Percentiles rank a stretch among this genome's conserved stretches.
Evolutionary conservation across 2,113 vertebrate species (phyloP).

Genomic region (Periophthalmodon schlosseri): DNA sequence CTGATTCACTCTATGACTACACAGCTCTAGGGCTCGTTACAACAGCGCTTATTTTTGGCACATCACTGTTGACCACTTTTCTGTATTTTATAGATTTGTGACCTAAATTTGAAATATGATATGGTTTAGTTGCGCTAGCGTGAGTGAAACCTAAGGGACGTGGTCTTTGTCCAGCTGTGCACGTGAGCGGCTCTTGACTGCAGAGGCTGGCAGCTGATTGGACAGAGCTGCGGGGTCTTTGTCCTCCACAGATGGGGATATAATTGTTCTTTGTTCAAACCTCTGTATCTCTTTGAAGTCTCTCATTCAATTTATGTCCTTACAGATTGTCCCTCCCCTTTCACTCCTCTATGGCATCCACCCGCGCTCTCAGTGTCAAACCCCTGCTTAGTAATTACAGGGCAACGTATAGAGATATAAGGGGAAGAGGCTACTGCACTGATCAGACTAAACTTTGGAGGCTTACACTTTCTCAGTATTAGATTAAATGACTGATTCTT

Average conservation of each 20-base stretch:
- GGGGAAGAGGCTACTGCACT: conserved; percentile 7
- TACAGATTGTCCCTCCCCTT: conserved; percentile 44
- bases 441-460: neutral
- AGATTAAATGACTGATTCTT: conserved; percentile 31
- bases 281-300: conserved; percentile 71
- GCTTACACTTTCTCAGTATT: neutral
- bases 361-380: conserved; percentile 35
- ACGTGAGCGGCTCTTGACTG: conserved; percentile 61
- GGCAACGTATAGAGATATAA: conserved; percentile 34
- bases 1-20: neutral
- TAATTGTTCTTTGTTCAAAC: conserved; percentile 71
- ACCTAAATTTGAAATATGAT: neutral
- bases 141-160: neutral
- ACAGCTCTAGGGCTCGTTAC: too few relatives aligned
- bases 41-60: too few relatives aligned
- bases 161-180: conserved; percentile 1
- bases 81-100: neutral
- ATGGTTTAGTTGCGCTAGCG: neutral
- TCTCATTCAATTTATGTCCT: conserved; percentile 67
- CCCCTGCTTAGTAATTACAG: conserved; percentile 49
- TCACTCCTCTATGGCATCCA: conserved; percentile 31
- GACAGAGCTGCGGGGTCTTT: conserved; percentile 64
- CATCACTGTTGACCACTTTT: too few relatives aligned
- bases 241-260: conserved; percentile 65
- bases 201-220: conserved; percentile 68